These are phyloP conservation scores for Ochotona princeps DNA, from an alignment of 2,113 vertebrate genomes.

Conservation along the genomic window DNA sequence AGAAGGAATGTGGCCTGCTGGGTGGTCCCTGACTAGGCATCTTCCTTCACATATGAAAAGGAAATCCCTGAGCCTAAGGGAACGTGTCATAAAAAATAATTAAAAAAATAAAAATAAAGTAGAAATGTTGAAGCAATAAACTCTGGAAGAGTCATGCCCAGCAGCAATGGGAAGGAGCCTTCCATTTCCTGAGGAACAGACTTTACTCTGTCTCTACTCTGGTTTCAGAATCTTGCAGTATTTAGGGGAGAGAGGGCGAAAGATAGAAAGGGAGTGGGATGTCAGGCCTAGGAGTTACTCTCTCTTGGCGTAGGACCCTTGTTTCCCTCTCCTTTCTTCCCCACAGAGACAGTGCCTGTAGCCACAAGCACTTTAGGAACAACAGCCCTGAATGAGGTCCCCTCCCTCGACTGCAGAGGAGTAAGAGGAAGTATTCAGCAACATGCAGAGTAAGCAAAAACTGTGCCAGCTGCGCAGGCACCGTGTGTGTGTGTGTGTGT, in stretches of 20 bases:
- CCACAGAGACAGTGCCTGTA: background rate
- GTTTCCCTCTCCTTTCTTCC: background rate
- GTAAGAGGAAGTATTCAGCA: background rate
- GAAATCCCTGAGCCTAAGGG: too few species aligned
- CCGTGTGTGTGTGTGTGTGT: background rate
- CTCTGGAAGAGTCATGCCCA: background rate
- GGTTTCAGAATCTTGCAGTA: conserved; percentile 13
- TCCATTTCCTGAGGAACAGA: background rate
- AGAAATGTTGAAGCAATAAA: background rate
- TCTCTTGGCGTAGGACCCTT: background rate
- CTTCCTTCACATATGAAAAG: background rate
- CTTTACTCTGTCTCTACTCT: background rate
- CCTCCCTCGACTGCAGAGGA: background rate
- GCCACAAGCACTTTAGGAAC: background rate
- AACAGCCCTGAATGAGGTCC: background rate
- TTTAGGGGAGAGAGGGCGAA: background rate
- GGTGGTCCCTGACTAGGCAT: background rate
- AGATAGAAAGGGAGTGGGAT: background rate
- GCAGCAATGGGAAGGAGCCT: background rate
- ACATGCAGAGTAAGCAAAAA: background rate
- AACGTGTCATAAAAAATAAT: too few species aligned
- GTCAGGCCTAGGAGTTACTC: background rate
- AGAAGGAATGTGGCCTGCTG: background rate
- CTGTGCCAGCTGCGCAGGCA: background rate
- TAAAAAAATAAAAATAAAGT: background rate